Percentiles rank a stretch among this genome's conserved stretches.
Evolutionary conservation across 64 coral and sea anemone genomes (phyloP).

Genomic region (Porites australiensis): DNA sequence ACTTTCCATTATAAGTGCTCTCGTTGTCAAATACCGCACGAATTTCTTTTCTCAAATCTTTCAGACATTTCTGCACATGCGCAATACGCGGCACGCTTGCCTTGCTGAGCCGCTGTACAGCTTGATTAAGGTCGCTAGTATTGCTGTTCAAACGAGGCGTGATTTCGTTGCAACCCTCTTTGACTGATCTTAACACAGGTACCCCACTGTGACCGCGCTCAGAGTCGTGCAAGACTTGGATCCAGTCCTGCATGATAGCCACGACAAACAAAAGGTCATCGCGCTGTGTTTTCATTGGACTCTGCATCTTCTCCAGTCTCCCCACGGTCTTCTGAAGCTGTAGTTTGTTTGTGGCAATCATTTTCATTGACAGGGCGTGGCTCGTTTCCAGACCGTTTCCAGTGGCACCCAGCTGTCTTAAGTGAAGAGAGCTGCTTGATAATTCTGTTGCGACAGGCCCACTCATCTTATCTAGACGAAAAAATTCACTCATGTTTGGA

Average conservation of each 20-base stretch:
- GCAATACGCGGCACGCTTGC: conserved; percentile 83
- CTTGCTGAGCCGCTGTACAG: conserved; percentile 67
- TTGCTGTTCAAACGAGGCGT: conserved; percentile 81
- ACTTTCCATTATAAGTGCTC: conserved; percentile 90
- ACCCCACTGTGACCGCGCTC: conserved; percentile 87
- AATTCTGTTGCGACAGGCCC: conserved; percentile 51
- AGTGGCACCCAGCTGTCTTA: conserved; percentile 43
- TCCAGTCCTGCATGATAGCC: conserved; percentile 77
- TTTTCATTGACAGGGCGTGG: conserved; percentile 84
- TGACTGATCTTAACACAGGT: conserved; percentile 86
- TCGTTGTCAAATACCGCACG: conserved; percentile 80
- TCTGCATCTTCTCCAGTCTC: conserved; percentile 74
- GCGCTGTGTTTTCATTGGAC: conserved; percentile 69
- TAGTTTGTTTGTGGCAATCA: conserved; percentile 73
- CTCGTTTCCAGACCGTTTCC: conserved; percentile 85
- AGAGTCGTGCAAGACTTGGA: conserved; percentile 75
- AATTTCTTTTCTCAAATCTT: conserved; percentile 82
- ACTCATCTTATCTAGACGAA: not conserved
- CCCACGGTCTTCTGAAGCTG: conserved; percentile 77
- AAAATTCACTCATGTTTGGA: not conserved
- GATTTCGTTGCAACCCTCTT: conserved; percentile 80
- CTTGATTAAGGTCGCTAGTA: conserved; percentile 77
- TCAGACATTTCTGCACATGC: conserved; percentile 82
- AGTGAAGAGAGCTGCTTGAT: conserved; percentile 56
- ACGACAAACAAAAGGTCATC: conserved; percentile 81